phyloP scores from a whole-genome alignment of 1,140 invertebrate species.

The Drosophila equinoxialis region DNA sequence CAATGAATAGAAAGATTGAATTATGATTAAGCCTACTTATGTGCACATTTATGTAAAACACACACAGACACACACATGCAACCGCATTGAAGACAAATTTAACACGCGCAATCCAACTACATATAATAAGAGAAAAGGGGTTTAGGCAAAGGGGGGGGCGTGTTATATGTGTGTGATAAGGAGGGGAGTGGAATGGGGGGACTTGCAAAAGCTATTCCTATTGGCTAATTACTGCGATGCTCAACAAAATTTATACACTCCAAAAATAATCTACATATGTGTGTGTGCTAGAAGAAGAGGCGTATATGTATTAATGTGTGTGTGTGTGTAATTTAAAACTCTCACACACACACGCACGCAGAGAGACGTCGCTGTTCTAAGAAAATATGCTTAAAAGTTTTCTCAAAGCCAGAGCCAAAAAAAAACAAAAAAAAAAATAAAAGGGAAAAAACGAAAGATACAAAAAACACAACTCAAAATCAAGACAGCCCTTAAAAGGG shows the following conservation, averaged over 20 bases:
- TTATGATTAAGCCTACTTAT: not conserved
- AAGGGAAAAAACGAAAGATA: not conserved
- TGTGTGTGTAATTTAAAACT: constrained; percentile 49
- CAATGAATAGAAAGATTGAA: not conserved
- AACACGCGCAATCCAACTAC: constrained; percentile 16
- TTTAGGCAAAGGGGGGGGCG: not conserved
- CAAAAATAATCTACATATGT: constrained; percentile 69
- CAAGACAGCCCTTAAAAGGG: constrained; percentile 19
- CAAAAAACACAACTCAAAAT: constrained; percentile 41
- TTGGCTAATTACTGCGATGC: constrained; percentile 72
- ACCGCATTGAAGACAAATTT: constrained; percentile 8
- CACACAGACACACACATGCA: not conserved
- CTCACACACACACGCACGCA: constrained; percentile 16
- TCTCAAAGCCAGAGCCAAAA: constrained; percentile 22
- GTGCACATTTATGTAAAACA: not conserved
- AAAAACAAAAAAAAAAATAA: constrained; percentile 17
- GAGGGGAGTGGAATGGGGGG: not conserved
- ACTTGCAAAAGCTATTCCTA: constrained; percentile 72
- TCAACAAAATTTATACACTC: constrained; percentile 48
- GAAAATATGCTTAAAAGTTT: constrained; percentile 70
- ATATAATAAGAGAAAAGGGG: not conserved
- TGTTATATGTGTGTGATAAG: not conserved
- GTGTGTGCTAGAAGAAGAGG: constrained; percentile 13
- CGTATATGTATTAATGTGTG: constrained; percentile 33
- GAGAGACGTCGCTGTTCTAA: constrained; percentile 45